Evolutionary conservation across 2,888 invertebrate genomes (phyloP), one percentile per base, ranked within the genome.

Genomic region (Copidosoma aretas): DNA sequence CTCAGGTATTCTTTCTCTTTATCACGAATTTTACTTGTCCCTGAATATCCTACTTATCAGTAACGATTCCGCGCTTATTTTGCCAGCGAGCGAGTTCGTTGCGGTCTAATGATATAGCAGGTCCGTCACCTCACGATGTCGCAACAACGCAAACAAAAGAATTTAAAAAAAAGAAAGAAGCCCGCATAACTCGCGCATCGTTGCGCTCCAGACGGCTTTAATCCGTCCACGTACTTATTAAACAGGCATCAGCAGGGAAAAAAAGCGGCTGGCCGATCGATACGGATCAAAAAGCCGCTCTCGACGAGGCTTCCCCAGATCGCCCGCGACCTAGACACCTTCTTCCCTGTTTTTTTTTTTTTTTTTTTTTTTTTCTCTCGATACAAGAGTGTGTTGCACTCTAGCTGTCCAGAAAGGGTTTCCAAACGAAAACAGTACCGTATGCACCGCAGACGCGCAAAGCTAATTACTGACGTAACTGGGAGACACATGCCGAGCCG

Each of bases 281-380:
- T 63, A 46, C 17, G 39, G 25, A 60, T 66, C 60, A 46, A 46
- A 17, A 59, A 66, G 66, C 22, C n/a, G 25, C 53, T 46, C 53
- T 22, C 52, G 25, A 53, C 58, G 58, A 70, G 70, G 70, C 63
- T 70, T 70, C 70, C 39, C 21, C 25, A 24, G 32, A 24, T 8
- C 19, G 43, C 22, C 46, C 39, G 25, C 64, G 67, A 64, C 61
- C 70, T 70, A 70, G 64, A 70, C 70, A 67, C 43, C 24, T 32
- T 10, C 22, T 41, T 17, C 8, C 1, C 41, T 39, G 8, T 8
- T 8, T 32, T 8, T 41, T 17, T 19, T 5, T 43, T 39, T 17
- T 8, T 8, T 32, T 8, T 32, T 8, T 32, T 8, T 32, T 5
- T 32, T 32, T 32, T 8, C 8, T 32, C 8, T 32, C 32, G 32